phyloP scores from a whole-genome alignment of 2,888 invertebrate species.

The Dione vanillae region DNA sequence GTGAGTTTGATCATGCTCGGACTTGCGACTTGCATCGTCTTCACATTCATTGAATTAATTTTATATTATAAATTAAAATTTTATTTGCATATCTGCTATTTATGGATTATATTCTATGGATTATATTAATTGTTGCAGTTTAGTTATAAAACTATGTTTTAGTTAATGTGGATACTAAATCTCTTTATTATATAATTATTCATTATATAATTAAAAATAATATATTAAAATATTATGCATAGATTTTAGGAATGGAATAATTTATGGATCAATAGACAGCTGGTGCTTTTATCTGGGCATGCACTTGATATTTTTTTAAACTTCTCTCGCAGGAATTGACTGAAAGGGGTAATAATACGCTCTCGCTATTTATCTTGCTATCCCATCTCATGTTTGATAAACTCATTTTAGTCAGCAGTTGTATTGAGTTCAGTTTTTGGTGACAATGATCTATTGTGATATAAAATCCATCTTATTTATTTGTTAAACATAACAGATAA shows the following conservation, averaged over 20 bases:
- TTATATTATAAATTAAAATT: conserved; percentile 1
- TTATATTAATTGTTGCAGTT: too few relatives aligned
- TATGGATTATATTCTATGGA: too few relatives aligned
- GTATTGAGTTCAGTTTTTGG: conserved; percentile 65
- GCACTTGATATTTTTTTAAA: conserved; percentile 43
- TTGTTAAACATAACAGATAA: conserved; percentile 80
- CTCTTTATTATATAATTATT: neutral
- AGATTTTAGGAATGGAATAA: neutral
- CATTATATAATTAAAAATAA: neutral
- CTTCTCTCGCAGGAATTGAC: conserved; percentile 54
- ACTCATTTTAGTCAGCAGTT: conserved; percentile 73
- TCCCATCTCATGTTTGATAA: conserved; percentile 78
- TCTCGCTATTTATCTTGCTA: conserved; percentile 70
- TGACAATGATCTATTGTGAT: conserved; percentile 70
- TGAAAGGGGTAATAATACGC: conserved; percentile 78
- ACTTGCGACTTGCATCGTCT: conserved; percentile 53
- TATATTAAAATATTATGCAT: neutral
- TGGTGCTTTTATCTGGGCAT: conserved; percentile 39
- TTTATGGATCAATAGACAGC: conserved; percentile 13
- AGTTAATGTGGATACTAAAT: too few relatives aligned
- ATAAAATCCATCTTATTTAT: conserved; percentile 79
- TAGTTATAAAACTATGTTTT: too few relatives aligned
- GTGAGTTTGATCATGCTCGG: conserved; percentile 75
- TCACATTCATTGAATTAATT: conserved; percentile 53
- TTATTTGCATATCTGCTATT: neutral